Base-by-base conservation (phyloP, 2,113 vertebrate species). In the Vulpes ferrilata region DNA sequence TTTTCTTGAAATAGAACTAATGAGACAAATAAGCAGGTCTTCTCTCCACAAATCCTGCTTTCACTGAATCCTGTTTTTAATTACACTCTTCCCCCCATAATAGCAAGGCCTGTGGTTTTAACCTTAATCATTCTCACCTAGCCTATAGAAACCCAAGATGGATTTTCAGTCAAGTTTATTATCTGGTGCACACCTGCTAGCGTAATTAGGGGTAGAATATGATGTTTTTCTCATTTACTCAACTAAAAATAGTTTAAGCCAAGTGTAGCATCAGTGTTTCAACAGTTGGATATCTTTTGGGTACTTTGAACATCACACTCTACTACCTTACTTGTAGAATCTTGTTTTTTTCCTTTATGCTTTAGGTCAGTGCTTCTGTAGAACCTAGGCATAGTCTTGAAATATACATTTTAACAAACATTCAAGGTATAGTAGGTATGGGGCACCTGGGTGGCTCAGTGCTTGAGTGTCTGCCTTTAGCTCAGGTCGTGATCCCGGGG, bases 1-100 rank as follows among this genome's bases (percentile, higher is more conserved):
- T 78, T 62, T 86, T 89, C 73, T 48, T 90, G 62, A 93, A 94
- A 83, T 90, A 95, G 60, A 95, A 91, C n/a, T 67, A n/a, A 84
- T 83, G 43, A 84, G 57, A 96, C 69, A 85, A 85, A 73, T 25
- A 82, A 92, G 7, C 13, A 83, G 64, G 30, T 81, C 1, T 73
- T 76, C 57, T 16, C 23, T 10, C 43, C 22, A 74, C 1, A 86
- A 83, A n/a, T 64, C 13, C 16, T 95, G 8, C 5, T 93, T 57
- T 83, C 62, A 93, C 9, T 93, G 22, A n/a, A 23, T 20, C 38
- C 6, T 92, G 6, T 96, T 94, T 83, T 65, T 25, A 53, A 32
- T 79, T 0, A 62, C 16, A 0, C 5, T 32, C 53, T 2, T 11
- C 32, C 2, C 43, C 59, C 15, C 43, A 64, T 32, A 11, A 55